Conservation (phyloP, 2,113 vertebrate genomes). For the Myanophis thanlyinensis region DNA sequence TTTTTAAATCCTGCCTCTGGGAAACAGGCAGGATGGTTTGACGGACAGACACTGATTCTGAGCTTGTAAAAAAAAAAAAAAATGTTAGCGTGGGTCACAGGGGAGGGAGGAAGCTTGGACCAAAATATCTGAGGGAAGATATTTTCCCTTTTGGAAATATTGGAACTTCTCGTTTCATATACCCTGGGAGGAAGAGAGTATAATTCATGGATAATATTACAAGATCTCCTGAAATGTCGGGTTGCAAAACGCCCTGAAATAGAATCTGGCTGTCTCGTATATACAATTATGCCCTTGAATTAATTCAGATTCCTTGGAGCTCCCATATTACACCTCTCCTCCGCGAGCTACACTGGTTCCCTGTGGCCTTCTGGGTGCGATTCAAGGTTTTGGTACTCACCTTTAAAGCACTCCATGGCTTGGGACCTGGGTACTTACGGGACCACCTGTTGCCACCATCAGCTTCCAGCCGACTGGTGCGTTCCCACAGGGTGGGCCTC, state of each 20-base stretch:
- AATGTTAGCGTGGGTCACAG: not conserved
- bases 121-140: not conserved
- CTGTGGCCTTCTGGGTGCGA: too few species aligned
- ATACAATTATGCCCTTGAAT: too few species aligned
- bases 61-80: not conserved
- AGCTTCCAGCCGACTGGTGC: too few species aligned
- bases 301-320: too few species aligned
- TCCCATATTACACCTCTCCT: too few species aligned
- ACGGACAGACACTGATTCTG: not conserved
- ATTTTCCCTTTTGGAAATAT: not conserved
- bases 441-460: too few species aligned
- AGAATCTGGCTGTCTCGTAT: too few species aligned
- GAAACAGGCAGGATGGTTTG: not conserved
- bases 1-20: not conserved
- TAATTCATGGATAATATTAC: not conserved
- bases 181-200: not conserved
- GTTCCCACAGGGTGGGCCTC: too few species aligned
- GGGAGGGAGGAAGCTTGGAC: not conserved
- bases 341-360: too few species aligned
- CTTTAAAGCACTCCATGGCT: too few species aligned
- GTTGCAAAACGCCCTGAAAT: not conserved
- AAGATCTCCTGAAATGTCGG: not conserved
- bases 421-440: too few species aligned
- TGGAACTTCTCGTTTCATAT: not conserved
- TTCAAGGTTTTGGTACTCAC: too few species aligned